Percentiles rank a stretch among this genome's conserved stretches.
Conservation (phyloP, 2,888 invertebrate species). For the Listrodromus nycthemerus region DNA sequence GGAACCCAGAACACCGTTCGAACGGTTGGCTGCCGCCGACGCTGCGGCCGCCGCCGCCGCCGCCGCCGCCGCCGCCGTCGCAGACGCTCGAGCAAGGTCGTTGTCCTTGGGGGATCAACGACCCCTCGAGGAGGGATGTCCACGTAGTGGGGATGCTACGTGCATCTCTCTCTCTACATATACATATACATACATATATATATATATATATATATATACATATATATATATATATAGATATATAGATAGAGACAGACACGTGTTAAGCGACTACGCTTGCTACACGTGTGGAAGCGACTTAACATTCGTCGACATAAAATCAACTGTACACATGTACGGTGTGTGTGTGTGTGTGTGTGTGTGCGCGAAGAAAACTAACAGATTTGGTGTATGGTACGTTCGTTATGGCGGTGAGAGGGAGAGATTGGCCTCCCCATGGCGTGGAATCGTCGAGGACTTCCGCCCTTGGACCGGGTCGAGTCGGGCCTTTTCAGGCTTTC, state of each 20-base stretch:
- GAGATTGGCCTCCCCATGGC: constrained; percentile 29
- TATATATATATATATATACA: not conserved
- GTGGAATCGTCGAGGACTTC: constrained; percentile 50
- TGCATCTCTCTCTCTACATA: constrained; percentile 58
- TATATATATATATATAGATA: not conserved
- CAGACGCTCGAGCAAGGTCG: constrained; percentile 82
- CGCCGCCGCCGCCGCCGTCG: constrained; percentile 68
- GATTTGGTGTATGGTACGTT: constrained; percentile 9
- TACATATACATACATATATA: not conserved
- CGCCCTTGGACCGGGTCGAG: constrained; percentile 37
- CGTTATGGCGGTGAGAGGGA: constrained; percentile 2
- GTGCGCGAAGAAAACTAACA: constrained; percentile 52
- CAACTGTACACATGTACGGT: constrained; percentile 41
- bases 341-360: constrained; percentile 57
- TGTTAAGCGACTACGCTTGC: constrained; percentile 16
- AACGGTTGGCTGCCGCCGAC: constrained; percentile 79
- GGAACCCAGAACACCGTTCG: constrained; percentile 81
- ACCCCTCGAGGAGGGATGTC: constrained; percentile 81
- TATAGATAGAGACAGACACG: constrained; percentile 27
- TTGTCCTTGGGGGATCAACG: constrained; percentile 85
- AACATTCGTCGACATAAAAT: constrained; percentile 3
- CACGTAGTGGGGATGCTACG: constrained; percentile 75
- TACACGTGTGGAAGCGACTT: constrained; percentile 7
- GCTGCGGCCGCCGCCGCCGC: constrained; percentile 71
- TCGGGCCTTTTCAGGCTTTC: constrained; percentile 65